These are phyloP conservation scores for Hydra vulgaris DNA, from an alignment of 30 jellyfish, hydroid and myxozoan genomes.

Conservation along the genomic window DNA sequence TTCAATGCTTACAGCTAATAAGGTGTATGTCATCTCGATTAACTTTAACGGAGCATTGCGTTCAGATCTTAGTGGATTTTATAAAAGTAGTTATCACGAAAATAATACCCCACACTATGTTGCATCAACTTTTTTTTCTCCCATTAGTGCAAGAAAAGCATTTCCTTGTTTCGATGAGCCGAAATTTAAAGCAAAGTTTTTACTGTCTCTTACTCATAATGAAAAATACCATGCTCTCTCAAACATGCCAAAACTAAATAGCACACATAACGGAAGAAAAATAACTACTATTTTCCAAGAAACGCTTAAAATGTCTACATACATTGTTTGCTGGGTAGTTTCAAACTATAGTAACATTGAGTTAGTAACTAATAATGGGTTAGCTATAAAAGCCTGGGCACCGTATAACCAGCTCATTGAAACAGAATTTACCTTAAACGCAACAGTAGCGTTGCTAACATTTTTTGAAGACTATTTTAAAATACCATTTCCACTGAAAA, in stretches of 20 bases:
- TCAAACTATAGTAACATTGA: slow-evolving; percentile 31
- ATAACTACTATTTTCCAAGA: slow-evolving; percentile 28
- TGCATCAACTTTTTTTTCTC: slow-evolving; percentile 79
- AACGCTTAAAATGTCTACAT: slow-evolving; percentile 68
- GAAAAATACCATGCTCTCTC: slow-evolving; percentile 54
- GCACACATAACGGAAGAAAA: neutral
- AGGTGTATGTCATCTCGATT: slow-evolving; percentile 22
- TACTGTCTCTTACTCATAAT: slow-evolving; percentile 39
- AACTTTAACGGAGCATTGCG: slow-evolving; percentile 31
- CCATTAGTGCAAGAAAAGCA: slow-evolving; percentile 72
- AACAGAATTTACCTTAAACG: slow-evolving; percentile 38
- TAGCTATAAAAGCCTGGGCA: slow-evolving; percentile 66
- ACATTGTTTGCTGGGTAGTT: slow-evolving; percentile 62
- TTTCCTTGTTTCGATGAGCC: slow-evolving; percentile 98
- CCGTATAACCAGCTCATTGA: slow-evolving; percentile 34
- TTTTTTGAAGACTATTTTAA: slow-evolving; percentile 46
- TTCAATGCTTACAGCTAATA: slow-evolving; percentile 20
- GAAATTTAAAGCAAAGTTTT: slow-evolving; percentile 61
- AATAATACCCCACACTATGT: slow-evolving; percentile 21
- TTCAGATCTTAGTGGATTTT: slow-evolving; percentile 44
- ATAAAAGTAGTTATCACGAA: slow-evolving; percentile 18
- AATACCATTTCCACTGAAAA: slow-evolving; percentile 39
- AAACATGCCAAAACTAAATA: slow-evolving; percentile 64
- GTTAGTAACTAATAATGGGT: slow-evolving; percentile 23
- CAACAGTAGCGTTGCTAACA: slow-evolving; percentile 40